Percentiles rank a stretch among this genome's conserved stretches.
These are phyloP conservation scores for Microtus agrestis DNA, from an alignment of 2,797 vertebrate genomes.

Conservation along the genomic window DNA sequence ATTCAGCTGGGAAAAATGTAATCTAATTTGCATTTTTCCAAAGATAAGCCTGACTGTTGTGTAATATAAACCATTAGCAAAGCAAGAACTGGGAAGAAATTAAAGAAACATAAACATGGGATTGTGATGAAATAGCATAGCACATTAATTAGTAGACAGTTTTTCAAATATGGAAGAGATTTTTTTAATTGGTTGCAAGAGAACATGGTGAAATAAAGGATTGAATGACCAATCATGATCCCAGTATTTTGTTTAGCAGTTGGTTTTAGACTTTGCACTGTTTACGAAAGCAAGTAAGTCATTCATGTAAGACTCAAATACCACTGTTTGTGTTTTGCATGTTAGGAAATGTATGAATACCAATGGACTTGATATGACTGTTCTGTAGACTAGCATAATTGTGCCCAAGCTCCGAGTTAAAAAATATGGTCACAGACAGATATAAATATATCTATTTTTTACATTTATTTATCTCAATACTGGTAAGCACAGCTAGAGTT, in stretches of 20 bases:
- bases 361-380: background rate
- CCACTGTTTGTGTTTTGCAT: background rate
- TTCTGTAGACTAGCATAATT: background rate
- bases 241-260: background rate
- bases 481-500: background rate
- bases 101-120: background rate
- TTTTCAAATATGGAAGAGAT: background rate
- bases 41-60: background rate
- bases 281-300: background rate
- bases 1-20: too few species aligned
- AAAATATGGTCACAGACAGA: accelerated
- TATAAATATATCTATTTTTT: background rate
- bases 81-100: background rate
- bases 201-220: background rate
- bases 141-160: background rate
- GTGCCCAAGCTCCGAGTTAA: background rate
- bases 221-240: background rate
- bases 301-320: background rate
- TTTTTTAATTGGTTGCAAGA: background rate
- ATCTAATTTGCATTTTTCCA: background rate
- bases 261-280: background rate
- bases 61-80: background rate
- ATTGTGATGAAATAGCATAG: background rate
- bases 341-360: background rate
- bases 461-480: background rate